These are phyloP conservation scores for Epizoanthus rinbou DNA, from an alignment of 92 coral and sea anemone genomes.

Conservation along the genomic window DNA sequence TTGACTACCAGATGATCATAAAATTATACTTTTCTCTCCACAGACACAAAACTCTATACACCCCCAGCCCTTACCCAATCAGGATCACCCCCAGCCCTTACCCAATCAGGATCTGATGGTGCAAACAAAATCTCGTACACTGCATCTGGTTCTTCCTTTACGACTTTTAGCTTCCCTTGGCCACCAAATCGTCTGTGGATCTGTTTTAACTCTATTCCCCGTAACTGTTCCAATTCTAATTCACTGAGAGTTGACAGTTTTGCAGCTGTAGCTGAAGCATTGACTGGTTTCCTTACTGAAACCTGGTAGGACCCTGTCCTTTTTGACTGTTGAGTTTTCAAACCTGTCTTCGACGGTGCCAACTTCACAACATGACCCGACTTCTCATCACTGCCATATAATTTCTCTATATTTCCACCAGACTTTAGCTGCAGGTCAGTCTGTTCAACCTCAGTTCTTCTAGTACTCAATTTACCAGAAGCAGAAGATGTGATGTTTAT, in stretches of 20 bases:
- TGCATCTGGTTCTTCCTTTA: slow-evolving; percentile 47
- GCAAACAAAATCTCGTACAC: slow-evolving; percentile 59
- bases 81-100: slow-evolving; percentile 69
- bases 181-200: slow-evolving; percentile 72
- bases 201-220: slow-evolving; percentile 74
- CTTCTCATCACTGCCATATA: neutral
- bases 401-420: neutral
- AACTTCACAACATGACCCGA: neutral
- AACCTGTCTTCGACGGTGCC: neutral
- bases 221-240: slow-evolving; percentile 51
- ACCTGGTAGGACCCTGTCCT: neutral
- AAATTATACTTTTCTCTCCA: too few relatives aligned
- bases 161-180: slow-evolving; percentile 42
- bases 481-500: neutral
- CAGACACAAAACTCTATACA: neutral
- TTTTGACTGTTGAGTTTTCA: neutral
- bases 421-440: neutral
- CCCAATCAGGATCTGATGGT: slow-evolving; percentile 99
- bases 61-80: slow-evolving; percentile 79
- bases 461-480: neutral
- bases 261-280: slow-evolving; percentile 33
- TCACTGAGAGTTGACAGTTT: slow-evolving; percentile 48
- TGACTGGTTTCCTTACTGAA: neutral
- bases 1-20: too few relatives aligned
- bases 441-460: neutral